Conservation (phyloP, 2,888 invertebrate genomes). For the Cryptocephalus moraei region DNA sequence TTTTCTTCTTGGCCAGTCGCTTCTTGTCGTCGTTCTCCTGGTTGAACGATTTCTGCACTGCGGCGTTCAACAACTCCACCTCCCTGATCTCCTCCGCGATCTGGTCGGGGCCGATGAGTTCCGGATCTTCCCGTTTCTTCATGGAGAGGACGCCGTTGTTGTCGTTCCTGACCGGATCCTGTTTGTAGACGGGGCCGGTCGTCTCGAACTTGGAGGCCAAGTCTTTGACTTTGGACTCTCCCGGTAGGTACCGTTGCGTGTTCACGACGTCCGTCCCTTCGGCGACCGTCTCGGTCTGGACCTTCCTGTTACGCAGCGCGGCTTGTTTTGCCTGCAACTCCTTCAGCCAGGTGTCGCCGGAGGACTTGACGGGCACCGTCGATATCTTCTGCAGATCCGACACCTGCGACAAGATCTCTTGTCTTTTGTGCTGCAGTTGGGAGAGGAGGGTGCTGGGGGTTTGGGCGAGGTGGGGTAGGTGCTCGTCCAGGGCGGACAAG, state of each 20-base stretch:
- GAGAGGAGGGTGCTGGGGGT: slow-evolving; percentile 43
- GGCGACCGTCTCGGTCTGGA: slow-evolving; percentile 31
- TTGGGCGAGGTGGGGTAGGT: slow-evolving; percentile 27
- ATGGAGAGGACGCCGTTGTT: slow-evolving; percentile 20
- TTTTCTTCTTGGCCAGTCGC: slow-evolving; percentile 72
- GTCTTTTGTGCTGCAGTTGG: slow-evolving; percentile 54
- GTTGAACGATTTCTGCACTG: slow-evolving; percentile 41
- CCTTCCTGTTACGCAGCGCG: slow-evolving; percentile 47
- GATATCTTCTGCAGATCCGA: slow-evolving; percentile 28
- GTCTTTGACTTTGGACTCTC: slow-evolving; percentile 51
- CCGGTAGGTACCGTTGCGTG: slow-evolving; percentile 19
- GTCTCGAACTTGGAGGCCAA: slow-evolving; percentile 73
- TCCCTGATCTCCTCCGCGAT: slow-evolving; percentile 47
- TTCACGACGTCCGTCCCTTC: slow-evolving; percentile 24
- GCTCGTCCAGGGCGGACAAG: slow-evolving; percentile 53
- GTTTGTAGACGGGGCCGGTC: slow-evolving; percentile 26
- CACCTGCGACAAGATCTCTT: slow-evolving; percentile 47
- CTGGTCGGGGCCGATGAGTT: slow-evolving; percentile 38
- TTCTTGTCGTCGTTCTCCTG: slow-evolving; percentile 30
- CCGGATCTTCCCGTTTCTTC: slow-evolving; percentile 26
- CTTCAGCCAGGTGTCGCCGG: slow-evolving; percentile 59
- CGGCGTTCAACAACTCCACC: slow-evolving; percentile 46
- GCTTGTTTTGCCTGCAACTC: slow-evolving; percentile 75
- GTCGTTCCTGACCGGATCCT: slow-evolving; percentile 9
- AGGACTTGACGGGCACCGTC: slow-evolving; percentile 20